phyloP scores from a whole-genome alignment of 2,797 vertebrate genomes.

The Labeo calbasu region DNA sequence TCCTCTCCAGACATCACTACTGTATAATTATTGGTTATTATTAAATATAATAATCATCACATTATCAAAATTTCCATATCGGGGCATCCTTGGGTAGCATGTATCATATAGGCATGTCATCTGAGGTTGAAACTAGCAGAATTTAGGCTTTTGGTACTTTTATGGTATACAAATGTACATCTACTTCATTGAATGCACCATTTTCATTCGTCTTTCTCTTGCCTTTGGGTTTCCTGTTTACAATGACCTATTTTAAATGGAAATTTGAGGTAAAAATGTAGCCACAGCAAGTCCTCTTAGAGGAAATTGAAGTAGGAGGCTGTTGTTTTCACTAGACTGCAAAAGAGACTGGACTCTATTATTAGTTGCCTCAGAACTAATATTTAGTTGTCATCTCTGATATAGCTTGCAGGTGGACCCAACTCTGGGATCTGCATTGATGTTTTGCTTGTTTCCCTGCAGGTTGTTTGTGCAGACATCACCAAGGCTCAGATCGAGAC shows the following conservation, averaged over 20 bases:
- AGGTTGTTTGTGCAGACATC: conserved; percentile 86
- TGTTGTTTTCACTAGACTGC: not conserved
- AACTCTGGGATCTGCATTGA: not conserved
- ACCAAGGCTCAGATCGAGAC: conserved; percentile 81
- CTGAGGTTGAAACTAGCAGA: not conserved
- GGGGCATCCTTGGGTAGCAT: too few relatives aligned
- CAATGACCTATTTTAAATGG: not conserved
- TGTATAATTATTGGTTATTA: not conserved
- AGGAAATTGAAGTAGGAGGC: not conserved
- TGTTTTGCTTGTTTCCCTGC: conserved; percentile 33
- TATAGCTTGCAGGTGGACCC: not conserved
- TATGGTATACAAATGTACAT: not conserved
- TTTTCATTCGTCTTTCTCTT: not conserved
- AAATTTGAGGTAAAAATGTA: not conserved
- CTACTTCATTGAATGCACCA: not conserved
- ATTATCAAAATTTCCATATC: not conserved
- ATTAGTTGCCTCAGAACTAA: conserved; percentile 2
- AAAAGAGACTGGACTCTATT: conserved; percentile 2
- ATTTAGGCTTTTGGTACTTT: conserved; percentile 1
- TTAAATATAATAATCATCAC: not conserved
- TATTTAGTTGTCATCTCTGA: not conserved
- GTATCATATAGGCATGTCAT: not conserved
- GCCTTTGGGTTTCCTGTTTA: not conserved
- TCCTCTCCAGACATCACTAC: not conserved
- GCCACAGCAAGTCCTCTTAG: not conserved